A percentile compares a stretch with the other conserved stretches of the same genome.
Evolutionary conservation across 2,888 invertebrate species (phyloP).

Genomic region (Pyralis farinalis): DNA sequence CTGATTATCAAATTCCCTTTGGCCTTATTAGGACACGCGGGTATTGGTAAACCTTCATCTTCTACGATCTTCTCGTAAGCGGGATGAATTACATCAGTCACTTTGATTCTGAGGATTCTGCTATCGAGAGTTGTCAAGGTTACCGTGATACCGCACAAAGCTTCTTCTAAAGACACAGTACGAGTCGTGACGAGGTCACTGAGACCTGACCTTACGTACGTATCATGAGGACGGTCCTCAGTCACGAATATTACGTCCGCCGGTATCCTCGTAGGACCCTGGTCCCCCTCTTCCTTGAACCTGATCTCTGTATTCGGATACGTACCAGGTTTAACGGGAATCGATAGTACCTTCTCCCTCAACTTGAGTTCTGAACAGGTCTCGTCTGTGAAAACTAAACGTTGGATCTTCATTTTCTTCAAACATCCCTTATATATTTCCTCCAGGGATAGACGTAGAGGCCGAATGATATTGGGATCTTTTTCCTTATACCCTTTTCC

Average conservation of each 20-base stretch:
- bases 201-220: slow-evolving; percentile 82
- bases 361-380: slow-evolving; percentile 82
- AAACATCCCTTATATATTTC: slow-evolving; percentile 86
- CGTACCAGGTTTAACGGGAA: slow-evolving; percentile 88
- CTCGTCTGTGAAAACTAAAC: slow-evolving; percentile 84
- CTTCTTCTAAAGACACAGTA: slow-evolving; percentile 84
- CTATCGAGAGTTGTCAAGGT: slow-evolving; percentile 86
- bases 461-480: slow-evolving; percentile 68
- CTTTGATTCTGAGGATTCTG: slow-evolving; percentile 83
- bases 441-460: slow-evolving; percentile 73
- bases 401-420: slow-evolving; percentile 92
- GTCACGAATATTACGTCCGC: slow-evolving; percentile 89
- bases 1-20: slow-evolving; percentile 86
- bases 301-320: slow-evolving; percentile 86
- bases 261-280: slow-evolving; percentile 86
- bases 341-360: slow-evolving; percentile 86
- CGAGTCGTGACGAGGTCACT: slow-evolving; percentile 84
- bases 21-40: slow-evolving; percentile 79
- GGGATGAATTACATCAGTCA: slow-evolving; percentile 86
- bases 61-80: slow-evolving; percentile 85
- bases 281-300: slow-evolving; percentile 91
- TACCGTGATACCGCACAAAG: slow-evolving; percentile 85
- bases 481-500: slow-evolving; percentile 84
- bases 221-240: slow-evolving; percentile 85
- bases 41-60: slow-evolving; percentile 87